These are phyloP conservation scores for Mayetiola destructor DNA, from an alignment of 2,888 invertebrate genomes.

Conservation along the genomic window DNA sequence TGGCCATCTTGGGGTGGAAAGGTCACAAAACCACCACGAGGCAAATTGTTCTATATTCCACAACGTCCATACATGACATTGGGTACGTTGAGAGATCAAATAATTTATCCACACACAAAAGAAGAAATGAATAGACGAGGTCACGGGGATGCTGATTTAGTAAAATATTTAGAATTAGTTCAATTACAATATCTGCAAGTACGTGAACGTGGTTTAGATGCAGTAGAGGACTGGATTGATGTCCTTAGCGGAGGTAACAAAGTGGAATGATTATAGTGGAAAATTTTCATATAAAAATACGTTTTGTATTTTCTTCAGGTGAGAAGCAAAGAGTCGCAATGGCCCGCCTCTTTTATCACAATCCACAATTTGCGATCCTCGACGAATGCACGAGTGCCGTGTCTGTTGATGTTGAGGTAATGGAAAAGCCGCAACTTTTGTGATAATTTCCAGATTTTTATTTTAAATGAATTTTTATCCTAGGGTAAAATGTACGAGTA, in stretches of 20 bases:
- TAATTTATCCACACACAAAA: conserved; percentile 86
- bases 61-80: conserved; percentile 97
- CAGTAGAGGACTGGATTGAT: conserved; percentile 97
- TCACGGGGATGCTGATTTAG: conserved; percentile 62
- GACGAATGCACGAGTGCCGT: conserved; percentile 99
- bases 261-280: no score
- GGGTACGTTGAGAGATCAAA: conserved; percentile 83
- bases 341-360: conserved; percentile 93
- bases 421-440: no score
- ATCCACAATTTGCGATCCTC: conserved; percentile 94
- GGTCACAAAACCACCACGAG: conserved; percentile 86
- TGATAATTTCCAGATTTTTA: no score
- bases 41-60: conserved; percentile 86
- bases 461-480: no score
- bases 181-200: conserved; percentile 71
- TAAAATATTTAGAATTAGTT: conserved; percentile 61
- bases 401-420: conserved; percentile 95
- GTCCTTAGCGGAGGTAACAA: conserved; percentile 85
- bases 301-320: no score
- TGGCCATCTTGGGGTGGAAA: conserved; percentile 95
- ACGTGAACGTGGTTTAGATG: conserved; percentile 78
- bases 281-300: no score
- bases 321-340: conserved; percentile 98
- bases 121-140: conserved; percentile 70
- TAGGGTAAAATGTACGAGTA: conserved; percentile 94